Evolutionary conservation across 2,797 vertebrate genomes (phyloP).

Genomic region (Aythya fuligula): DNA sequence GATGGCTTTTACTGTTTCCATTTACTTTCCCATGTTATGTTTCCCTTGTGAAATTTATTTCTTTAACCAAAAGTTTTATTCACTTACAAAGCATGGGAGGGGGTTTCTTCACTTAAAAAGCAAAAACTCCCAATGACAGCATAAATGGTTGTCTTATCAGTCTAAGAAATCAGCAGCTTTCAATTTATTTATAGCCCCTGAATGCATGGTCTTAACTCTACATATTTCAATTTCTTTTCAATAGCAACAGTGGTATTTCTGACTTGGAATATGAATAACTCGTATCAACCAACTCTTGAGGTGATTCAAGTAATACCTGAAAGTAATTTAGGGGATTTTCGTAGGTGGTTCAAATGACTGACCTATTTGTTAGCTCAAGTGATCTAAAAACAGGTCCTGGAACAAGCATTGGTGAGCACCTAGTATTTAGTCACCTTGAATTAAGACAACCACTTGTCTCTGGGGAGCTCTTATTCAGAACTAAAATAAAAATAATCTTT

Average conservation of each 20-base stretch:
- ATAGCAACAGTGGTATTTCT: background rate
- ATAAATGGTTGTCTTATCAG: background rate
- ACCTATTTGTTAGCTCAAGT: background rate
- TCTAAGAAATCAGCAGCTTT: background rate
- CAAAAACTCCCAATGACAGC: background rate
- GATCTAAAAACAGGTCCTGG: background rate
- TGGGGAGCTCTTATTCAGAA: background rate
- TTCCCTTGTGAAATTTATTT: background rate
- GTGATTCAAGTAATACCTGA: background rate
- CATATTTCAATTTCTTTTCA: background rate
- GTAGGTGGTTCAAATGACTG: background rate
- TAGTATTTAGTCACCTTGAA: background rate
- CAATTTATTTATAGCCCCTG: background rate
- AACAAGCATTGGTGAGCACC: background rate
- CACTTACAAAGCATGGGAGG: background rate
- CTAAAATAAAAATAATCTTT: background rate
- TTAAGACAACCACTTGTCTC: background rate
- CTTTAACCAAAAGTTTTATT: background rate
- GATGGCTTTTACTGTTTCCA: background rate
- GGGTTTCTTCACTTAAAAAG: background rate
- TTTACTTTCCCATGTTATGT: background rate
- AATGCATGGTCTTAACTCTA: background rate
- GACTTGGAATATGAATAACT: background rate
- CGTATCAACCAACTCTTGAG: background rate
- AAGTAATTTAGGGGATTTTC: background rate